Conservation (phyloP, 2,888 invertebrate species). For the Matsumyia berberina region DNA sequence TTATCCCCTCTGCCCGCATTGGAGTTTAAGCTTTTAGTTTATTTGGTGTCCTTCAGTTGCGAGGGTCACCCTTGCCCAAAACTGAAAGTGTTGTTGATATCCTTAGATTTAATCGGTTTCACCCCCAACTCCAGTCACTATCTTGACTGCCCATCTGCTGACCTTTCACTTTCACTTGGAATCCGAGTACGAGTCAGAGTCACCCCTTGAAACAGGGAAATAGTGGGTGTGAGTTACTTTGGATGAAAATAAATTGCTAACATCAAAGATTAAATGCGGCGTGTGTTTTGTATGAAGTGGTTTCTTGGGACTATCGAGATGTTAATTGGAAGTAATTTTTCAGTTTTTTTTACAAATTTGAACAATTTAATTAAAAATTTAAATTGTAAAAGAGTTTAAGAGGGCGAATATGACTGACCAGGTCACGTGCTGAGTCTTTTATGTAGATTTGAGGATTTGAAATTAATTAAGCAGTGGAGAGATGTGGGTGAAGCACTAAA, state of each 20-base stretch:
- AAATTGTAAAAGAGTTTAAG: slow-evolving; percentile 5
- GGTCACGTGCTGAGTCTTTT: slow-evolving; percentile 29
- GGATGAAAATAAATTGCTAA: slow-evolving; percentile 68
- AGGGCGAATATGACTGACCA: not conserved
- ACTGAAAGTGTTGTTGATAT: slow-evolving; percentile 44
- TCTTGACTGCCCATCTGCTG: slow-evolving; percentile 66
- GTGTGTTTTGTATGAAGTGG: slow-evolving; percentile 66
- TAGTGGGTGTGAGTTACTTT: slow-evolving; percentile 46
- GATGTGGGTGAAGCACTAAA: not conserved
- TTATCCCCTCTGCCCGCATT: slow-evolving; percentile 17
- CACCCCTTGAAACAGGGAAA: slow-evolving; percentile 22
- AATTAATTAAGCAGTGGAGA: not conserved
- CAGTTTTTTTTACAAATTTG: slow-evolving; percentile 23
- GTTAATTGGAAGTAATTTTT: slow-evolving; percentile 67
- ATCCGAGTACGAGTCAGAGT: no score
- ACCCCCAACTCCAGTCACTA: slow-evolving; percentile 31
- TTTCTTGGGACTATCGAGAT: slow-evolving; percentile 44
- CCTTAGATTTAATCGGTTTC: slow-evolving; percentile 56
- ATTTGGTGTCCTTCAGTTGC: slow-evolving; percentile 21
- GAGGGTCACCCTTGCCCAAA: slow-evolving; percentile 18
- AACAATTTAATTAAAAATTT: slow-evolving; percentile 65
- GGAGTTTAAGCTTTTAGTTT: slow-evolving; percentile 37
- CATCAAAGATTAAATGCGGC: slow-evolving; percentile 72
- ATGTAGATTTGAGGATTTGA: not conserved
- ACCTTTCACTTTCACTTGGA: slow-evolving; percentile 63